phyloP scores from a whole-genome alignment of 2,113 vertebrate genomes.

The Clarias gariepinus region DNA sequence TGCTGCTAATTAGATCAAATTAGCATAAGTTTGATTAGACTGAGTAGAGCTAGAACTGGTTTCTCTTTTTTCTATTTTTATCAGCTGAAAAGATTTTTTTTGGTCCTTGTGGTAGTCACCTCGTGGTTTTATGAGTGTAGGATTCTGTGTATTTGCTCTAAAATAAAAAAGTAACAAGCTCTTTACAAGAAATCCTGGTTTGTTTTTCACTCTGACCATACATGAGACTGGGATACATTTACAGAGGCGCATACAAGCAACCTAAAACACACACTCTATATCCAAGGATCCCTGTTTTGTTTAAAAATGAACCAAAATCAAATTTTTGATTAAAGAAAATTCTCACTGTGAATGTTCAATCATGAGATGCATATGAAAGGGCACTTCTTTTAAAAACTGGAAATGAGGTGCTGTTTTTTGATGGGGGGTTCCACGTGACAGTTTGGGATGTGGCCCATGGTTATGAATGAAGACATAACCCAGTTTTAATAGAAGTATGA shows the following conservation, averaged over 20 bases:
- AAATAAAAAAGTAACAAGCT: too few species aligned
- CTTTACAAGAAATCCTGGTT: background rate
- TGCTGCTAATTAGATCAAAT: slow-evolving; percentile 92
- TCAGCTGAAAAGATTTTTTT: background rate
- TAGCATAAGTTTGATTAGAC: slow-evolving; percentile 93
- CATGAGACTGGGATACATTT: background rate
- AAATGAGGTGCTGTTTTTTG: slow-evolving; percentile 18
- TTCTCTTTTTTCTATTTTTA: slow-evolving; percentile 67
- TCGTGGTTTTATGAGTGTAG: background rate
- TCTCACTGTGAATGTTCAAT: slow-evolving; percentile 37
- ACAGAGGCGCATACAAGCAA: background rate
- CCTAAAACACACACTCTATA: background rate
- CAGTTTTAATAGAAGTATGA: slow-evolving; percentile 59
- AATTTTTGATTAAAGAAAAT: slow-evolving; percentile 5
- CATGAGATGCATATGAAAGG: slow-evolving; percentile 35
- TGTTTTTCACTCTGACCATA: background rate
- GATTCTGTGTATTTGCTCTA: background rate
- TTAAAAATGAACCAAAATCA: slow-evolving; percentile 10
- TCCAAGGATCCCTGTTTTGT: slow-evolving; percentile 1
- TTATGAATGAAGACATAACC: slow-evolving; percentile 57
- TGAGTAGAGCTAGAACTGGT: slow-evolving; percentile 78
- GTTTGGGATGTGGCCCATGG: slow-evolving; percentile 20
- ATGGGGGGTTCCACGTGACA: slow-evolving; percentile 18
- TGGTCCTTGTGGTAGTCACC: background rate
- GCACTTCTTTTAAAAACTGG: slow-evolving; percentile 3